A percentile compares a stretch with the other conserved stretches of the same genome.
Conservation (phyloP, 2,888 invertebrate genomes). For the Mylabris sibirica region DNA sequence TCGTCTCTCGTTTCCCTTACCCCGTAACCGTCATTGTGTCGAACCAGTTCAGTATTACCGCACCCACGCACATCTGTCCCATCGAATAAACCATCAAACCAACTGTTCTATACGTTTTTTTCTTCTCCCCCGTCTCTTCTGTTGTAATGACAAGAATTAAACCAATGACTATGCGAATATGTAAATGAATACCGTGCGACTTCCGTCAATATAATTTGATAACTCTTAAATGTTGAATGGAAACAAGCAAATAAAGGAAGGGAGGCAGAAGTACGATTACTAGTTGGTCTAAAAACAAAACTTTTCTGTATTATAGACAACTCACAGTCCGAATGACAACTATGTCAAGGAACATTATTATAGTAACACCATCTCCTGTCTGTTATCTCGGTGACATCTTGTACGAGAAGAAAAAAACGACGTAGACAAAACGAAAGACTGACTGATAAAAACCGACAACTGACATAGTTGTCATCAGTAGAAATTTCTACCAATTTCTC, state of each 20-base stretch:
- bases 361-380: slow-evolving; percentile 53
- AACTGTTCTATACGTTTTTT: slow-evolving; percentile 38
- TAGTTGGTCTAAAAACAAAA: slow-evolving; percentile 53
- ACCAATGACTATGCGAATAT: slow-evolving; percentile 6
- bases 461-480: slow-evolving; percentile 1
- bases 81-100: slow-evolving; percentile 33
- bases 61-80: slow-evolving; percentile 50
- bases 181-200: slow-evolving; percentile 12
- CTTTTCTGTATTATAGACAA: slow-evolving; percentile 56
- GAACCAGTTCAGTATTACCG: slow-evolving; percentile 17
- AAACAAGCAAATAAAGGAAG: not conserved
- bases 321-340: slow-evolving; percentile 57
- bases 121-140: not conserved
- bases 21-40: slow-evolving; percentile 21
- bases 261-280: not conserved
- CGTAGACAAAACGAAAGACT: not conserved
- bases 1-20: slow-evolving; percentile 40
- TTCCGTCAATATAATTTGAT: not conserved
- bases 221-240: not conserved
- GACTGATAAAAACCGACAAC: slow-evolving; percentile 11
- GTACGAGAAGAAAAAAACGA: slow-evolving; percentile 32
- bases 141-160: slow-evolving; percentile 10
- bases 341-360: slow-evolving; percentile 61
- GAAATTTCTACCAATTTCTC: not conserved
- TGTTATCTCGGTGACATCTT: slow-evolving; percentile 48